phyloP scores from a whole-genome alignment of 1,140 invertebrate species.

The Scaptomyza pallida region DNA sequence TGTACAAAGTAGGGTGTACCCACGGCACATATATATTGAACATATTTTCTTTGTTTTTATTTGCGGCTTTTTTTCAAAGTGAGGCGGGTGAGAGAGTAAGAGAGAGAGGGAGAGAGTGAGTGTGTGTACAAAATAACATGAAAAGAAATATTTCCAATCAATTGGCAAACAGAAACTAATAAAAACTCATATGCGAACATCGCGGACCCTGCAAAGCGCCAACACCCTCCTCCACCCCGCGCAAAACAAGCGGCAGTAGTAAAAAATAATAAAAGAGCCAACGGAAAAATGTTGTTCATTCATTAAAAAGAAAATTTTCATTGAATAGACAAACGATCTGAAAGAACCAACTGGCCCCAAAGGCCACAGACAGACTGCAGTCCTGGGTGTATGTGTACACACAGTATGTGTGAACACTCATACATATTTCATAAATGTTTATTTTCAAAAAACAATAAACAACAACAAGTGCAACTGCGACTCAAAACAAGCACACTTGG shows the following conservation, averaged over 20 bases:
- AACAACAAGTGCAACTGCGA: conserved; percentile 24
- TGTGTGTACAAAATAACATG: conserved; percentile 53
- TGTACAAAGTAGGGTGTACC: conserved; percentile 2
- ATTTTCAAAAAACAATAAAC: conserved; percentile 37
- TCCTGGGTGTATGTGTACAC: neutral
- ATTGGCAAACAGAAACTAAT: conserved; percentile 78
- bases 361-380: conserved; percentile 45
- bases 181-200: conserved; percentile 70
- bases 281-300: conserved; percentile 77
- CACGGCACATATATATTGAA: conserved; percentile 28
- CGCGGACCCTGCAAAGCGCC: no score
- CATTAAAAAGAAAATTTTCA: conserved; percentile 78
- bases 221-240: no score
- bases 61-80: conserved; percentile 55
- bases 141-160: conserved; percentile 82
- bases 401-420: neutral
- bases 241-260: conserved; percentile 16
- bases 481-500: conserved; percentile 38
- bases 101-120: neutral
- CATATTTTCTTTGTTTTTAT: conserved; percentile 52
- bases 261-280: conserved; percentile 33
- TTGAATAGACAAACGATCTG: conserved; percentile 62
- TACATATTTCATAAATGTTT: conserved; percentile 42
- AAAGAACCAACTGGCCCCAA: conserved; percentile 32
- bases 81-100: neutral